These are phyloP conservation scores for Polypedilum vanderplanki DNA, from an alignment of 1,140 invertebrate species.

Conservation along the genomic window DNA sequence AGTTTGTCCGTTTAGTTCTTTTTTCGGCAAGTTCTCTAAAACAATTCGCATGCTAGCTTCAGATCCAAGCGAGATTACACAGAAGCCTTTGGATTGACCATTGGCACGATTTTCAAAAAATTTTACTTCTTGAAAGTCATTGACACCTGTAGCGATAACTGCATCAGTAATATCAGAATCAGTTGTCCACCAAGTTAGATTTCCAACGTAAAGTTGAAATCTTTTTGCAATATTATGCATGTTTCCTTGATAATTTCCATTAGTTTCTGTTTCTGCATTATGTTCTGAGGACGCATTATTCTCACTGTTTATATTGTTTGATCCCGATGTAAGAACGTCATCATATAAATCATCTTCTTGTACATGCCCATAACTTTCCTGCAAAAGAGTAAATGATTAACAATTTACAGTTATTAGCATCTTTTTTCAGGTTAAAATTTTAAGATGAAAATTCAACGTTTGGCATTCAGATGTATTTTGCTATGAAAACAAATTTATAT, in stretches of 20 bases:
- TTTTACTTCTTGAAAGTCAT: conserved; percentile 94
- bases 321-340: conserved; percentile 4
- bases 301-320: conserved; percentile 30
- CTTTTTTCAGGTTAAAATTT: background rate
- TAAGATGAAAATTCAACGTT: background rate
- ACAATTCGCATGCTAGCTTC: conserved; percentile 83
- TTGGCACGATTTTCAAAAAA: conserved; percentile 99
- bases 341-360: conserved; percentile 13
- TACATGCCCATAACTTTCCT: background rate
- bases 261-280: conserved; percentile 49
- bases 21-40: conserved; percentile 88
- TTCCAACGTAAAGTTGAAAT: conserved; percentile 90
- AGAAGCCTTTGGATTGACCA: conserved; percentile 98
- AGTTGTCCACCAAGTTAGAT: conserved; percentile 96
- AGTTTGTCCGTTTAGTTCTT: conserved; percentile 90
- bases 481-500: too few relatives aligned
- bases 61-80: conserved; percentile 84
- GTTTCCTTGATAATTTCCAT: conserved; percentile 53
- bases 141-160: conserved; percentile 77
- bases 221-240: conserved; percentile 64
- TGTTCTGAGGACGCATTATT: conserved; percentile 32
- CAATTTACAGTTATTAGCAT: background rate
- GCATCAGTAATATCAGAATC: conserved; percentile 92
- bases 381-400: background rate
- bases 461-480: too few relatives aligned